Conservation (phyloP, 2,113 vertebrate genomes). For the cat (Felis catus) region DNA sequence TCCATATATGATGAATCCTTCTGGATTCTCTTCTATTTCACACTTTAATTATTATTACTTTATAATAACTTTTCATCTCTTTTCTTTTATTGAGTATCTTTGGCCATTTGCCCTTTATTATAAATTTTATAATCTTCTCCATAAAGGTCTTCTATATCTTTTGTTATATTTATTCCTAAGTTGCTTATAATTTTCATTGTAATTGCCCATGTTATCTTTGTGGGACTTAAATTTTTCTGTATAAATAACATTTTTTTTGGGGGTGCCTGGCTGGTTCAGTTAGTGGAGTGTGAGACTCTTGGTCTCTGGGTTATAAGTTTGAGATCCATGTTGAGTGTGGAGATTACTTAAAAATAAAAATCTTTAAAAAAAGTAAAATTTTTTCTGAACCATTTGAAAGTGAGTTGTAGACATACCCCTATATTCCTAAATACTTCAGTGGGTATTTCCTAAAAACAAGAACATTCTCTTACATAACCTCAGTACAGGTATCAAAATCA, state of each 20-base stretch:
- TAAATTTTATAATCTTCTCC: conserved; percentile 6
- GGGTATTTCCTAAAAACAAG: not conserved
- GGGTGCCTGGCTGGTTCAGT: not conserved
- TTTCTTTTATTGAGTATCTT: not conserved
- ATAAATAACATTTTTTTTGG: not conserved
- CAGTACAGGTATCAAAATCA: not conserved
- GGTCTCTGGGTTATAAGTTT: not conserved
- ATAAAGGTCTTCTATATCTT: not conserved
- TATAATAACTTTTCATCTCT: not conserved
- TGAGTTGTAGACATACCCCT: not conserved
- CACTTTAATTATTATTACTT: not conserved
- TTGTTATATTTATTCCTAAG: not conserved
- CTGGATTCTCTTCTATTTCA: not conserved
- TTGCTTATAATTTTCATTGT: not conserved
- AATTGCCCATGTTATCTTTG: not conserved
- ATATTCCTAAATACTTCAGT: not conserved
- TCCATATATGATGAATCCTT: not conserved
- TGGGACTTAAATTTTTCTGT: conserved; percentile 5
- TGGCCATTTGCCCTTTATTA: not conserved
- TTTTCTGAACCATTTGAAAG: not conserved
- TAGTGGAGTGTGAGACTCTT: not conserved
- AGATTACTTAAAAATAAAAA: not conserved
- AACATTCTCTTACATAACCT: not conserved
- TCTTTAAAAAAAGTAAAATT: not conserved
- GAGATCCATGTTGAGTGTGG: not conserved